A percentile compares a stretch with the other conserved stretches of the same genome.
Evolutionary conservation across 2,888 invertebrate genomes (phyloP).

Genomic region (Agrenia bidenticulata): DNA sequence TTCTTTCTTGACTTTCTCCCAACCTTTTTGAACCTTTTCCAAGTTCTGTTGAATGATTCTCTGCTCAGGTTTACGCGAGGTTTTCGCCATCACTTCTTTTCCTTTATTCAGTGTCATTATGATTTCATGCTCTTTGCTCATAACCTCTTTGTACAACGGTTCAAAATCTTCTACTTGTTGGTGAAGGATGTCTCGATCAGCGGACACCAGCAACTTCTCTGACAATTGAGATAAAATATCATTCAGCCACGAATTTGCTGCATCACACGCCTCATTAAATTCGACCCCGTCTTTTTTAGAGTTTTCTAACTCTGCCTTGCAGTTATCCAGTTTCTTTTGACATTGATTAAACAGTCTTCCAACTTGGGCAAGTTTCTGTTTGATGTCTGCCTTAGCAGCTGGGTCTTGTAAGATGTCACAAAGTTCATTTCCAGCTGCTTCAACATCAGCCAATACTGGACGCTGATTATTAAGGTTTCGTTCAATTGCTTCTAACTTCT

Average conservation of each 20-base stretch:
- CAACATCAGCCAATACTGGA: conserved; percentile 81
- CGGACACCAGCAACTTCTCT: conserved; percentile 79
- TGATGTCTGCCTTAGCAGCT: conserved; percentile 85
- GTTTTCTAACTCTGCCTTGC: conserved; percentile 86
- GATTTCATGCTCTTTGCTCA: conserved; percentile 86
- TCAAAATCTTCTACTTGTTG: conserved; percentile 75
- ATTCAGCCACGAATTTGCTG: conserved; percentile 85
- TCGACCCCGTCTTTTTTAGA: conserved; percentile 81
- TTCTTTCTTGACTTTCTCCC: conserved; percentile 88
- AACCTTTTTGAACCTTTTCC: conserved; percentile 84
- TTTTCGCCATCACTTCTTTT: conserved; percentile 64
- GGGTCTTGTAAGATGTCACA: conserved; percentile 82
- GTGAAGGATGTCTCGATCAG: conserved; percentile 76
- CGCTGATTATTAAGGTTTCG: conserved; percentile 85
- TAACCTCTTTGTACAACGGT: conserved; percentile 83
- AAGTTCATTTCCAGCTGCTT: conserved; percentile 84
- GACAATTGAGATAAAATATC: conserved; percentile 74
- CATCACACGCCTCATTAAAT: conserved; percentile 83
- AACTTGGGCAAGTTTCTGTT: conserved; percentile 80
- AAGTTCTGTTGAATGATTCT: conserved; percentile 73
- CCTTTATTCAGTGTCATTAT: conserved; percentile 93
- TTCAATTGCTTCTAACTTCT: conserved; percentile 82
- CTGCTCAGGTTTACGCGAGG: conserved; percentile 59
- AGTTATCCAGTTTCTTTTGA: conserved; percentile 84
- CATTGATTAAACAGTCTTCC: conserved; percentile 83